Evolutionary conservation across 2,113 vertebrate genomes (phyloP), one percentile per base, ranked within the genome.

Genomic region (Clarias magur): DNA sequence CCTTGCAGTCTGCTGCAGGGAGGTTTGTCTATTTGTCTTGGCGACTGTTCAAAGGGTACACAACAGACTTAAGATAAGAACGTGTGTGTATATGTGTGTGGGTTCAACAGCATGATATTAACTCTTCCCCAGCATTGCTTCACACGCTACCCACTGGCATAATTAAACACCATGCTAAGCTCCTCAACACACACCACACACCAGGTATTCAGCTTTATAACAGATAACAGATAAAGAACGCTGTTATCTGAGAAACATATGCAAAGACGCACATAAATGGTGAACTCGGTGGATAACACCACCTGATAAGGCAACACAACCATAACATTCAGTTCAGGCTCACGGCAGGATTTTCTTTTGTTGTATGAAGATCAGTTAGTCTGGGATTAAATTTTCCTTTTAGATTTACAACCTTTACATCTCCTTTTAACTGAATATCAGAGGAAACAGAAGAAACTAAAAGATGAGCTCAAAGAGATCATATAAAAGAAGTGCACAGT

Each of bases 31-130:
- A 83, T 93, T 91, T 89, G 85, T 87, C 85, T 92, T 92, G 91
- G 91, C 91, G 76, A 80, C 90, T 72, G 83, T 70, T 91, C 79
- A 15, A 91, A 91, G 80, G 30, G 88, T 89, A 93, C 93, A 92
- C 88, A 34, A 92, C 75, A 54, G 65, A 23, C 79, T 60, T 87
- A 82, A 91, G 92, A 93, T 92, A 91, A 90, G 86, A 86, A 68
- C 23, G 86, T 80, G 89, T 88, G 86, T 90, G 90, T 75, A 62
- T 65, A 80, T 86, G 81, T 79, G 83, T 72, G 85, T 42, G 19
- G 54, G 48, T 72, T 70, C 30, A 70, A 86, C 23, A 30, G 54
- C 56, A 27, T 30, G 38, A 62, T 15, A 67, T 56, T 73, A 67
- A 73, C 79, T 27, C 11, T 30, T 70, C 54, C 57, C 76, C 17